Conservation (phyloP, 2,797 vertebrate genomes). For the Galago senegalensis region DNA sequence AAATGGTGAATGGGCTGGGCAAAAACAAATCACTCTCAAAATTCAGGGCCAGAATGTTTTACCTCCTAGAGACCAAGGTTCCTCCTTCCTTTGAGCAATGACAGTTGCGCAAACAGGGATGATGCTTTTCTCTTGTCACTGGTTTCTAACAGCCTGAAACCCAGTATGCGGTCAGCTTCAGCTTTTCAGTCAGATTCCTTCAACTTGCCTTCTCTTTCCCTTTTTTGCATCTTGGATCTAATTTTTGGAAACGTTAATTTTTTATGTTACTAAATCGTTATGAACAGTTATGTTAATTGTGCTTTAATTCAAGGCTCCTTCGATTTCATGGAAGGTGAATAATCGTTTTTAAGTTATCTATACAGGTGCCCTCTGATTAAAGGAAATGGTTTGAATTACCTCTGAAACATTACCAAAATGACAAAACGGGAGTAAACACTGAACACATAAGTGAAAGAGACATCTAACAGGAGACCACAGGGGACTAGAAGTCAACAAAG, state of each 20-base stretch:
- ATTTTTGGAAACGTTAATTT: constrained; percentile 3
- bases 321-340: background rate
- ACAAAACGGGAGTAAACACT: background rate
- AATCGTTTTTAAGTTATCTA: constrained; percentile 1
- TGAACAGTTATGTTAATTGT: background rate
- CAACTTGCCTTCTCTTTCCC: constrained; percentile 28
- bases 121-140: background rate
- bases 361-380: background rate
- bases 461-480: background rate
- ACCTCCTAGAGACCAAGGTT: background rate
- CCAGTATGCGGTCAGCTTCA: background rate
- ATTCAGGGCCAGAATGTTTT: background rate
- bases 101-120: background rate
- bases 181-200: background rate
- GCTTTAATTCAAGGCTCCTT: background rate
- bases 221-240: background rate
- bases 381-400: background rate
- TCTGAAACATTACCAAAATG: background rate
- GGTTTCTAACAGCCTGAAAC: background rate
- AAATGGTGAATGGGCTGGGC: background rate
- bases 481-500: background rate
- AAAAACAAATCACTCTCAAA: constrained; percentile 10
- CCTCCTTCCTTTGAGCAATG: background rate
- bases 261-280: background rate
- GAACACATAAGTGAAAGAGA: background rate